A percentile compares a stretch with the other conserved stretches of the same genome.
Evolutionary conservation across 37 sponge, comb jelly and placozoan genomes (phyloP).

Genomic region (Tethya wilhelma): DNA sequence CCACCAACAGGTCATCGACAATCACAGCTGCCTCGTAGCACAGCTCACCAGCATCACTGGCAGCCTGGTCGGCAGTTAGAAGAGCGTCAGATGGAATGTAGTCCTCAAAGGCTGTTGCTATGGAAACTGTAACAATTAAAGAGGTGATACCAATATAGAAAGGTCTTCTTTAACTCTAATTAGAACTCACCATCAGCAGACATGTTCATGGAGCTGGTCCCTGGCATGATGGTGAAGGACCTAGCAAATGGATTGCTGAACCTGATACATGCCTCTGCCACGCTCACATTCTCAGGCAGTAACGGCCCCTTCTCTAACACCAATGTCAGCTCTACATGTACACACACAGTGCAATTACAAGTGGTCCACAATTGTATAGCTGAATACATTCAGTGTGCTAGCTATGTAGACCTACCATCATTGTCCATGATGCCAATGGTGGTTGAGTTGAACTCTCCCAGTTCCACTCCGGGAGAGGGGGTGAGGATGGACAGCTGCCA

Average conservation of each 20-base stretch:
- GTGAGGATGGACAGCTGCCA: not conserved
- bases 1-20: slow-evolving; percentile 5
- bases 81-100: not conserved
- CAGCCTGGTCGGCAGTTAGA: not conserved
- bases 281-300: not conserved
- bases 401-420: slow-evolving; percentile 21
- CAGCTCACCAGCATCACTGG: not conserved
- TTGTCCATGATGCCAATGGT: slow-evolving; percentile 15
- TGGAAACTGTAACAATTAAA: not conserved
- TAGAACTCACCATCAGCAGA: not conserved
- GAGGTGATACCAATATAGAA: not conserved
- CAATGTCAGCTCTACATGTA: slow-evolving; percentile 2
- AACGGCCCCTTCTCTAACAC: not conserved
- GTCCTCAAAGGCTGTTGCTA: slow-evolving; percentile 14
- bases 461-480: not conserved
- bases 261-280: not conserved
- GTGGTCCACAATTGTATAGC: not conserved
- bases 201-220: not conserved
- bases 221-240: not conserved
- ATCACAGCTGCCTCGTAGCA: slow-evolving; percentile 14
- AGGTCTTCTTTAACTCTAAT: not conserved
- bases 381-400: not conserved
- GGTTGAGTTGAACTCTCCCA: not conserved
- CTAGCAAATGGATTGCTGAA: slow-evolving; percentile 22
- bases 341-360: not conserved